phyloP scores from a whole-genome alignment of 2,888 invertebrate genomes.

The Patella ulyssiponensis region DNA sequence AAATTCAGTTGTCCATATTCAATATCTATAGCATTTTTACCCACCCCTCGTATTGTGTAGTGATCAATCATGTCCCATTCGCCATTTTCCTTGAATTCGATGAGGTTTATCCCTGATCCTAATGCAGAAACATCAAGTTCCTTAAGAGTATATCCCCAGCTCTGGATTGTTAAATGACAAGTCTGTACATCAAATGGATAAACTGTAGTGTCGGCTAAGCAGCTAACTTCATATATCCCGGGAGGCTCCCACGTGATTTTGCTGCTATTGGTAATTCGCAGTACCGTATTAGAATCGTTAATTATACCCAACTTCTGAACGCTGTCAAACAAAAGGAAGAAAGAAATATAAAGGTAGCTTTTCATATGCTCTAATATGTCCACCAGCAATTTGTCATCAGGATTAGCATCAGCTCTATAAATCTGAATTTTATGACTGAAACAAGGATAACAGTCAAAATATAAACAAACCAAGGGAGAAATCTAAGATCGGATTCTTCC shows the following conservation, averaged over 20 bases:
- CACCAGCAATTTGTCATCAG: too few relatives aligned
- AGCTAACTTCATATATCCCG: constrained; percentile 30
- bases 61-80: constrained; percentile 32
- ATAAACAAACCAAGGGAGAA: too few relatives aligned
- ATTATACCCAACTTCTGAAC: constrained; percentile 27
- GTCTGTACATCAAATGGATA: constrained; percentile 40
- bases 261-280: constrained; percentile 27
- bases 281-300: constrained; percentile 18
- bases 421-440: too few relatives aligned
- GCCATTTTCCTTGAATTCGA: constrained; percentile 26
- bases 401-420: too few relatives aligned
- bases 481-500: too few relatives aligned
- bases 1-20: constrained; percentile 28
- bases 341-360: too few relatives aligned
- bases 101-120: constrained; percentile 24
- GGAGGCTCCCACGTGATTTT: constrained; percentile 39
- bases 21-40: constrained; percentile 19
- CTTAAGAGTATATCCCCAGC: constrained; percentile 32
- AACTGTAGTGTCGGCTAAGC: constrained; percentile 38
- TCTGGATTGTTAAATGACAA: constrained; percentile 34
- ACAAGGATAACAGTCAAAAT: too few relatives aligned
- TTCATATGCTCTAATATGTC: too few relatives aligned
- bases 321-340: constrained; percentile 16
- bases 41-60: constrained; percentile 13
- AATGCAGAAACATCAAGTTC: constrained; percentile 26